These are phyloP conservation scores for Micromys minutus DNA, from an alignment of 2,113 vertebrate species.

Conservation along the genomic window DNA sequence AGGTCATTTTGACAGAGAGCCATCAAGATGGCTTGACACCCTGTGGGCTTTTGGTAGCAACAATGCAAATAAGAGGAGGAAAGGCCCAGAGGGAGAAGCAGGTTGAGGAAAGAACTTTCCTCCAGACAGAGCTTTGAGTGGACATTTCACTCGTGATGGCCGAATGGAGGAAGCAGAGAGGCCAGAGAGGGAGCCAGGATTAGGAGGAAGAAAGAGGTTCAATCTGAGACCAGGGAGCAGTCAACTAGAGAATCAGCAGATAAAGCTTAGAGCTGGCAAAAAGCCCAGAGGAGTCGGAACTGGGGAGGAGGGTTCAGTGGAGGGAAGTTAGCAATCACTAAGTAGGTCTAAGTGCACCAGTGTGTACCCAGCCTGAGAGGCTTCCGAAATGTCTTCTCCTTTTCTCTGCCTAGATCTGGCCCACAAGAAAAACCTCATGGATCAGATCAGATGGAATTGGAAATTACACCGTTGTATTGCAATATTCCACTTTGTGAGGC, in stretches of 20 bases:
- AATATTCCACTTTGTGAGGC: background rate
- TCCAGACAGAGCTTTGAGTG: background rate
- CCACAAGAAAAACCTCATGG: background rate
- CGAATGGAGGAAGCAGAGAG: background rate
- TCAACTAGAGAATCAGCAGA: background rate
- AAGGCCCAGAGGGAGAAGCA: background rate
- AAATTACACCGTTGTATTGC: background rate
- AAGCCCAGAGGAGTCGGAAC: background rate
- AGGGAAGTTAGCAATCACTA: background rate
- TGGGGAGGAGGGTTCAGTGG: background rate
- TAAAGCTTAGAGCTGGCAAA: background rate
- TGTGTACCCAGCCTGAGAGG: background rate
- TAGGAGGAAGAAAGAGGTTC: background rate
- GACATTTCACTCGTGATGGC: background rate
- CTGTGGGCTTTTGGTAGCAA: background rate
- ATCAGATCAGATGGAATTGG: background rate
- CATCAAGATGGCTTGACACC: background rate
- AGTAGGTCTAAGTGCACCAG: background rate
- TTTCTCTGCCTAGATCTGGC: background rate
- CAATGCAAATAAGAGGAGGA: background rate
- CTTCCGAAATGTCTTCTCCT: background rate
- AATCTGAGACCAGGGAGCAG: background rate
- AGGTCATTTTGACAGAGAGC: background rate
- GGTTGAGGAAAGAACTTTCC: fast-evolving
- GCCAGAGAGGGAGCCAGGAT: background rate